Percentiles rank a stretch among this genome's conserved stretches.
These are phyloP conservation scores for Phalacrocorax pelagicus DNA, from an alignment of 2,113 vertebrate species.

Conservation along the genomic window DNA sequence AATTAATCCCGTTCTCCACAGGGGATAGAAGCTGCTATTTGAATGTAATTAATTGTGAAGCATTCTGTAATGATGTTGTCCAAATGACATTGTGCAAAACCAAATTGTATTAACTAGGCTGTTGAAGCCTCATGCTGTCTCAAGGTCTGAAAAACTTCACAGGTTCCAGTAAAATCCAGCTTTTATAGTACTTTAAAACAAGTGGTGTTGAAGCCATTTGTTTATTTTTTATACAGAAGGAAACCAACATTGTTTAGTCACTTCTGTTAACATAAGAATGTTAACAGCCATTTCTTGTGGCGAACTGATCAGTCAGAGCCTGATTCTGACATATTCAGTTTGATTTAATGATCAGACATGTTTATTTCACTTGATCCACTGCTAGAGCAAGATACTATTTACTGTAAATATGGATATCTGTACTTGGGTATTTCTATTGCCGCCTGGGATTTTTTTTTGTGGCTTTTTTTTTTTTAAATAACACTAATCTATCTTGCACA, in stretches of 20 bases:
- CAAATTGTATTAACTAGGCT: slow-evolving; percentile 31
- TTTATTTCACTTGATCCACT: not conserved
- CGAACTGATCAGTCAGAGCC: not conserved
- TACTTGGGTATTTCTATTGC: not conserved
- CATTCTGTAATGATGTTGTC: slow-evolving; percentile 63
- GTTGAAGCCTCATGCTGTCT: not conserved
- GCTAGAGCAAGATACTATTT: not conserved
- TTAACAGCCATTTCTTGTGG: not conserved
- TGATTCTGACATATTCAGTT: not conserved
- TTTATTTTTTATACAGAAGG: not conserved
- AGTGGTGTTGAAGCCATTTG: not conserved
- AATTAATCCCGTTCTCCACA: slow-evolving; percentile 54
- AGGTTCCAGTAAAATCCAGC: not conserved
- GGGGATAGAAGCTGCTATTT: slow-evolving; percentile 54
- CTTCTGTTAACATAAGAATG: not conserved
- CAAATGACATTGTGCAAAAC: slow-evolving; percentile 60
- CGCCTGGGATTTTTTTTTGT: not conserved
- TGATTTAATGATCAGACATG: not conserved
- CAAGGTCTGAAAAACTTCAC: not conserved
- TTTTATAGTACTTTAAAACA: not conserved
- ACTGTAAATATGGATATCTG: not conserved
- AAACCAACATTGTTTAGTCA: not conserved
- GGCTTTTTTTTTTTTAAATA: not conserved
- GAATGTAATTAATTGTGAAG: slow-evolving; percentile 65
- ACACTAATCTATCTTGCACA: not conserved